Evolutionary conservation across 2,797 vertebrate species (phyloP).

Genomic region (Anas flavirostris): DNA sequence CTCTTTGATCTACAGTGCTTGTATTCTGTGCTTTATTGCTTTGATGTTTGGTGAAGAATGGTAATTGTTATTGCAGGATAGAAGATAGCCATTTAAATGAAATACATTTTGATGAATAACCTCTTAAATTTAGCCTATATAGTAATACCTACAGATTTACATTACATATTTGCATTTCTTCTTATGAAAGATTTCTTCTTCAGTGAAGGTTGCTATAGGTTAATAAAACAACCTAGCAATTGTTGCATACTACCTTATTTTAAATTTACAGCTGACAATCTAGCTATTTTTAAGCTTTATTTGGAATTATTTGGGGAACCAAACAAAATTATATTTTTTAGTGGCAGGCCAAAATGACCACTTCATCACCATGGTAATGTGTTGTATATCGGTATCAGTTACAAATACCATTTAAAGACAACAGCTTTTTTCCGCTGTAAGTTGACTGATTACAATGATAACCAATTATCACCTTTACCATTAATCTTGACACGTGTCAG

Average conservation of each 20-base stretch:
- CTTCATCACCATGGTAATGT: neutral
- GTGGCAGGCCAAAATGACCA: neutral
- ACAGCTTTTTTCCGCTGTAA: neutral
- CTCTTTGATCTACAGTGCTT: slow-evolving; percentile 26
- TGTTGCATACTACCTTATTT: neutral
- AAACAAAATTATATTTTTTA: neutral
- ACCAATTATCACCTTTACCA: neutral
- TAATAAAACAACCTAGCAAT: neutral
- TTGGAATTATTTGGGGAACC: neutral
- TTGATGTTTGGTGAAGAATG: slow-evolving; percentile 1
- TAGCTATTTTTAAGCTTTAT: neutral
- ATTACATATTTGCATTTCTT: neutral
- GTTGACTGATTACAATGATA: neutral
- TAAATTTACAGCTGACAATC: neutral
- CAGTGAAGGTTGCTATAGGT: neutral
- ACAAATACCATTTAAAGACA: neutral
- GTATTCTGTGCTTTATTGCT: slow-evolving; percentile 9
- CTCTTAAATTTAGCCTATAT: neutral
- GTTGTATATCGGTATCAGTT: neutral
- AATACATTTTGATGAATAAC: neutral
- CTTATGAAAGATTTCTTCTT: neutral
- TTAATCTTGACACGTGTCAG: neutral
- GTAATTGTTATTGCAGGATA: neutral
- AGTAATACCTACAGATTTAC: neutral
- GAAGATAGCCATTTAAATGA: neutral